Evolutionary conservation across 2,113 vertebrate genomes (phyloP), one percentile per base, ranked within the genome.

Genomic region (Osmerus eperlanus): DNA sequence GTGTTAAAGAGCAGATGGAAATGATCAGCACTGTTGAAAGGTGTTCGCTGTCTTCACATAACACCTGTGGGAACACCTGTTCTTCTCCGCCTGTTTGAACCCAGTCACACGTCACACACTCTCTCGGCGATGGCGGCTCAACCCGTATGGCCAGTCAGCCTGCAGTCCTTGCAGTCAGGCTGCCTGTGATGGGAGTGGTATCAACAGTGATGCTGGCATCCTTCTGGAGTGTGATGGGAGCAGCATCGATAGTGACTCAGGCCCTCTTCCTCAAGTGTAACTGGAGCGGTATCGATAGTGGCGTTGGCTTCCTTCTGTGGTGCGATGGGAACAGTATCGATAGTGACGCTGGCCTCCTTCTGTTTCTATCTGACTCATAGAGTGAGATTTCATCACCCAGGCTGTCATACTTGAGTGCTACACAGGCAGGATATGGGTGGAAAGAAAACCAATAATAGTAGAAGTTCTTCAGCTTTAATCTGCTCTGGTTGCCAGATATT

Each of bases 401-500:
- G 74, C 84, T 83, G 76, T 82, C 70, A 51, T 65, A 16, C 73
- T 60, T 78, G 77, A 62, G 59, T 70, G 63, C 78, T 72, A 73
- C 70, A 78, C 51, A 54, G 36, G 60, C 79, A 1, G 25, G 58
- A 41, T 54, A 41, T 75, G 53, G 73, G 71, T 36, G 73, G 64
- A 65, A 69, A 66, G 71, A 68, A 85, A 87, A 77, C 72, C 79
- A 88, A 89, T 82, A 84, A 69, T 67, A 71, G 67, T 82, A 79
- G 84, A 71, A 82, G 77, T 87, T 63, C 70, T 77, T 77, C 73
- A 65, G 66, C 61, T 72, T 67, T 75, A 64, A 71, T 68, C 73
- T 0, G 41, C 41, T 12, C 41, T 60, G 0, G 66, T 67, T 8
- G 78, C 72, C 70, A 63, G 77, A 71, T 79, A 81, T 80, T 21